Conservation (phyloP, 2,888 invertebrate species). For the Erpobdella octoculata region DNA sequence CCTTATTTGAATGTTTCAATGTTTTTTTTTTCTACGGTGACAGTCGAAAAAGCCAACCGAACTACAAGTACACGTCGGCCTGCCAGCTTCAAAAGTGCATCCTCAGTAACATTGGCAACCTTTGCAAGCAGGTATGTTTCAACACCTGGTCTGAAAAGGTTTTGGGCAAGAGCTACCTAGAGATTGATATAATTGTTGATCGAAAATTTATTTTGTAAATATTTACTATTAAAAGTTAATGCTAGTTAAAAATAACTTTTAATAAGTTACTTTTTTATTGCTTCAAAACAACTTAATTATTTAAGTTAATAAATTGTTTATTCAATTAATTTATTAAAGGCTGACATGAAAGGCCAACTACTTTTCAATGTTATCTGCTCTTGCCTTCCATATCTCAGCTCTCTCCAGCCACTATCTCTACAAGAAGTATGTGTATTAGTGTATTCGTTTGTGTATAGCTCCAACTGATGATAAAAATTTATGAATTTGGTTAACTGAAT, state of each 20-base stretch:
- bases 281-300: neutral
- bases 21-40: neutral
- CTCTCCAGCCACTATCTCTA: constrained; percentile 40
- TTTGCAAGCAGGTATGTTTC: constrained; percentile 40
- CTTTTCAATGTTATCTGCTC: constrained; percentile 17
- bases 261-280: no score
- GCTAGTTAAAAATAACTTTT: neutral
- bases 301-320: neutral
- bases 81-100: constrained; percentile 44
- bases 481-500: no score
- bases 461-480: no score
- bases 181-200: neutral
- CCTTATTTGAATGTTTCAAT: neutral
- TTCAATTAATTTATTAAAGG: neutral
- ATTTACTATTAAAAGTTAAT: neutral
- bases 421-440: constrained; percentile 43
- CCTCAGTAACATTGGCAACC: constrained; percentile 39
- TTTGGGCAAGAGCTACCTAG: no score
- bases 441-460: no score
- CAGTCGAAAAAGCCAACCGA: constrained; percentile 39
- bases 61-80: constrained; percentile 42
- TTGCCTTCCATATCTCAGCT: constrained; percentile 45
- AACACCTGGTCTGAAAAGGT: no score
- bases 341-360: constrained; percentile 11
- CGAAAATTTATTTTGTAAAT: neutral